phyloP scores from a whole-genome alignment of 2,888 invertebrate species.

The Sinotaia quadrata region DNA sequence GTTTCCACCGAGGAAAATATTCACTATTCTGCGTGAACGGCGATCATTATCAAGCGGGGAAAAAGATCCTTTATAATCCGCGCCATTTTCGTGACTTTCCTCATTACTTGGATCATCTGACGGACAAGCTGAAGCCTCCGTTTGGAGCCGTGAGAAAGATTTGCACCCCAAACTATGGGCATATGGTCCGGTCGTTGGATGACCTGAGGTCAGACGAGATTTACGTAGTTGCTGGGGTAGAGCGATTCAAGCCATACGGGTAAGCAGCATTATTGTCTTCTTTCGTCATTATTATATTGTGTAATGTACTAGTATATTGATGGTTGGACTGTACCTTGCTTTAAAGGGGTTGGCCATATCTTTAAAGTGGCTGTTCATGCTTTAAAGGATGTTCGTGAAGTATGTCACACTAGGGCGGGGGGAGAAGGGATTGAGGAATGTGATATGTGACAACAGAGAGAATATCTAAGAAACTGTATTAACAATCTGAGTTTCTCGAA shows the following conservation, averaged over 20 bases:
- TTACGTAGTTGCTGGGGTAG: conserved; percentile 33
- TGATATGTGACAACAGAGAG: too few relatives aligned
- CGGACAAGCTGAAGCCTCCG: conserved; percentile 23
- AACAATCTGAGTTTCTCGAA: too few relatives aligned
- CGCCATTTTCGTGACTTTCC: conserved; percentile 28
- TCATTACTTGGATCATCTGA: conserved; percentile 34
- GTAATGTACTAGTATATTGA: too few relatives aligned
- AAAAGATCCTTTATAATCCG: conserved; percentile 27
- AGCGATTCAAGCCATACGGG: conserved; percentile 28
- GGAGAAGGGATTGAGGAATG: too few relatives aligned
- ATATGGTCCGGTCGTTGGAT: conserved; percentile 16
- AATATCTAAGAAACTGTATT: too few relatives aligned
- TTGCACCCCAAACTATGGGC: conserved; percentile 27
- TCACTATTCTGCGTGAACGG: conserved; percentile 33
- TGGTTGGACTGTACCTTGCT: too few relatives aligned
- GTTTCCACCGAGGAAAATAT: conserved; percentile 12
- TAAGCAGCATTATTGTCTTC: too few relatives aligned
- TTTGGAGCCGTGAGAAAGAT: conserved; percentile 34
- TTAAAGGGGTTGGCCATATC: too few relatives aligned
- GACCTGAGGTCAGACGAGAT: conserved; percentile 18
- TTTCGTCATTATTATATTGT: too few relatives aligned
- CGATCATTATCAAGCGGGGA: conserved; percentile 25
- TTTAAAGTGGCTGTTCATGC: too few relatives aligned
- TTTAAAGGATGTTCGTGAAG: too few relatives aligned
- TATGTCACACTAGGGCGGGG: too few relatives aligned